phyloP scores from a whole-genome alignment of 92 coral and sea anemone species.

The Phymanthus crucifer region DNA sequence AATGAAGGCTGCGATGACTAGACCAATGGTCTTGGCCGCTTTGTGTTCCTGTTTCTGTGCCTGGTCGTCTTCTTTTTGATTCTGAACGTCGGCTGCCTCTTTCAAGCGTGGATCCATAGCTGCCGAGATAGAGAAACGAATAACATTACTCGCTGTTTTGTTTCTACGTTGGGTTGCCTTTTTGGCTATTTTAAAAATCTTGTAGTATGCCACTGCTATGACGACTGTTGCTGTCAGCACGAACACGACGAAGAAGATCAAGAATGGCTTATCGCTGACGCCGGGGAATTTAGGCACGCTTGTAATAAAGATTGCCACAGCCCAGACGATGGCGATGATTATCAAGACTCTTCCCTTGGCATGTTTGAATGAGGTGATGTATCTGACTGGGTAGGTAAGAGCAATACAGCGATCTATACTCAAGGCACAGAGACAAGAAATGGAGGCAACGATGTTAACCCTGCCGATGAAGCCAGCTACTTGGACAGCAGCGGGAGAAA shows the following conservation, averaged over 20 bases:
- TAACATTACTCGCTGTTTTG: slow-evolving; percentile 43
- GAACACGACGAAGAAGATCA: slow-evolving; percentile 75
- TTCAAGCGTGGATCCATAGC: slow-evolving; percentile 40
- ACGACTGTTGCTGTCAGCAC: slow-evolving; percentile 66
- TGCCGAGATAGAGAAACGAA: slow-evolving; percentile 41
- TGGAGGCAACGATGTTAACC: slow-evolving; percentile 85
- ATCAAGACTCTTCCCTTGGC: slow-evolving; percentile 54
- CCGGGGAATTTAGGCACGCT: slow-evolving; percentile 87
- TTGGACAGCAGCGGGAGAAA: slow-evolving; percentile 57
- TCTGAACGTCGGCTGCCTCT: slow-evolving; percentile 24
- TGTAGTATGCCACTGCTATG: slow-evolving; percentile 66
- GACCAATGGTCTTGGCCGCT: slow-evolving; percentile 89
- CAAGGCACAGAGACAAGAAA: slow-evolving; percentile 78
- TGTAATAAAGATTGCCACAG: slow-evolving; percentile 61
- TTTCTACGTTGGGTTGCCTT: slow-evolving; percentile 46
- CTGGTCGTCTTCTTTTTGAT: slow-evolving; percentile 29
- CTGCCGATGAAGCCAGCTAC: slow-evolving; percentile 87
- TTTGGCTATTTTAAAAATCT: slow-evolving; percentile 73
- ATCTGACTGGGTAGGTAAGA: slow-evolving; percentile 65
- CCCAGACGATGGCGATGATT: slow-evolving; percentile 67
- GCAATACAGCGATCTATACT: slow-evolving; percentile 88
- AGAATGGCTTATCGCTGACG: slow-evolving; percentile 71
- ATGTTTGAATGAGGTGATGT: slow-evolving; percentile 74
- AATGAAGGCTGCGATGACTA: slow-evolving; percentile 82
- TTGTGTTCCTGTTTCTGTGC: slow-evolving; percentile 68